A percentile compares a stretch with the other conserved stretches of the same genome.
Evolutionary conservation across 2,113 vertebrate genomes (phyloP).

Genomic region (Hippopotamus amphibius): DNA sequence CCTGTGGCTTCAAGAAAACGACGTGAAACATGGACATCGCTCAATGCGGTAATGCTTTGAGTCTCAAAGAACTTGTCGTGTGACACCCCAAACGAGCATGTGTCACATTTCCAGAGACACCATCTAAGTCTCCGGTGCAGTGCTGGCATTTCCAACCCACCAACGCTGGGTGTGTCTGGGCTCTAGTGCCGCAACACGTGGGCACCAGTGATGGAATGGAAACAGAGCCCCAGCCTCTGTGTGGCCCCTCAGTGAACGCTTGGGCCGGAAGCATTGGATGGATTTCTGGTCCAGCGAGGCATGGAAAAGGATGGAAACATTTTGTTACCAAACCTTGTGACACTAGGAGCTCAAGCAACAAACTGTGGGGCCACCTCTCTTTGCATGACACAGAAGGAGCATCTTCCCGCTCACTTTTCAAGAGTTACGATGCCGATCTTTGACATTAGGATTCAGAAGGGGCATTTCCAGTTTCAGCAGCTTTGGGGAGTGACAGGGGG

Average conservation of each 20-base stretch:
- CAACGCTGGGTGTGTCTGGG: background rate
- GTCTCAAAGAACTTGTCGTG: background rate
- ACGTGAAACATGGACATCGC: background rate
- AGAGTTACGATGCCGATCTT: background rate
- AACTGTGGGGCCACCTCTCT: background rate
- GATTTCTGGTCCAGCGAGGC: background rate
- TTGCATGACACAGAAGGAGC: background rate
- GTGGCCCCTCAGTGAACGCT: background rate
- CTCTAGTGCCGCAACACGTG: background rate
- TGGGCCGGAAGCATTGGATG: background rate
- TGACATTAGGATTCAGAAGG: background rate
- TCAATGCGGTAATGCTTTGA: background rate
- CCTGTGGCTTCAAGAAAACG: background rate
- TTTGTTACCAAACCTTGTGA: background rate
- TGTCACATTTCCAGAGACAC: background rate
- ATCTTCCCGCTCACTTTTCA: background rate
- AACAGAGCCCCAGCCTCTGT: background rate
- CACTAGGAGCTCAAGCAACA: background rate
- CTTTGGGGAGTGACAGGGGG: background rate
- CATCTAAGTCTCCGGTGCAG: background rate
- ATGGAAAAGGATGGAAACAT: background rate
- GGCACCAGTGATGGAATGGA: rapidly evolving
- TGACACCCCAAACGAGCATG: background rate
- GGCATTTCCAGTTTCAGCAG: background rate
- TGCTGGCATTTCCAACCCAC: background rate